phyloP scores from a whole-genome alignment of 1,140 invertebrate genomes.

The Drosophila burlai region DNA sequence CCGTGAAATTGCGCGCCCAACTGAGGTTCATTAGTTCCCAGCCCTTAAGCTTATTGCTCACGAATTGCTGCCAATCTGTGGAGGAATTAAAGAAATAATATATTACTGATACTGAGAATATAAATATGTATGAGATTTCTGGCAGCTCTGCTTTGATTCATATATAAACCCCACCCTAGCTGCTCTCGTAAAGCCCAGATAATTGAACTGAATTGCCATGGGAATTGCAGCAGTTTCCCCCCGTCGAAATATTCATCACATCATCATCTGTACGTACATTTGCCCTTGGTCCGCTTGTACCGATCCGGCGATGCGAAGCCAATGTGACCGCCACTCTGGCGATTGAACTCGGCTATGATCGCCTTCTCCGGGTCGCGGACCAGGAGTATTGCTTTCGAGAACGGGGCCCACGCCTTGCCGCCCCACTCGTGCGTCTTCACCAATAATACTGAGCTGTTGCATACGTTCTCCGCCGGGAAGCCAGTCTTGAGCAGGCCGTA shows the following conservation, averaged over 20 bases:
- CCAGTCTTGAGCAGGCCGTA: constrained; percentile 90
- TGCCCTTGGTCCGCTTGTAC: constrained; percentile 87
- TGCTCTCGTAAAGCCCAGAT: neutral
- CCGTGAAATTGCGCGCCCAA: constrained; percentile 90
- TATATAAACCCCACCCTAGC: neutral
- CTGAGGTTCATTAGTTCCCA: constrained; percentile 90
- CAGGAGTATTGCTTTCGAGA: constrained; percentile 89
- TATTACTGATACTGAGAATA: no score
- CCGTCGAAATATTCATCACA: neutral
- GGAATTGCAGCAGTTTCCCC: neutral
- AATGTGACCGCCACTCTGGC: constrained; percentile 90
- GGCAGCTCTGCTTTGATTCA: neutral
- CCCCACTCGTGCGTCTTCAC: constrained; percentile 94
- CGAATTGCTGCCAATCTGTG: constrained; percentile 90
- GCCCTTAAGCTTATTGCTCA: constrained; percentile 88
- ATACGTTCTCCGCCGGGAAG: constrained; percentile 91
- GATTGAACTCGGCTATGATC: constrained; percentile 91
- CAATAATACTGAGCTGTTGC: constrained; percentile 90
- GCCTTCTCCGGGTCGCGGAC: constrained; percentile 90
- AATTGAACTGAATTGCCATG: constrained; percentile 6
- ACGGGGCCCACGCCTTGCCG: constrained; percentile 86
- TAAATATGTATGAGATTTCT: neutral
- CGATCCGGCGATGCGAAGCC: constrained; percentile 89
- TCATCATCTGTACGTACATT: constrained; percentile 85
- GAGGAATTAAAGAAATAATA: no score